Conservation (phyloP, 1,140 invertebrate species). For the Drosophila tani region DNA sequence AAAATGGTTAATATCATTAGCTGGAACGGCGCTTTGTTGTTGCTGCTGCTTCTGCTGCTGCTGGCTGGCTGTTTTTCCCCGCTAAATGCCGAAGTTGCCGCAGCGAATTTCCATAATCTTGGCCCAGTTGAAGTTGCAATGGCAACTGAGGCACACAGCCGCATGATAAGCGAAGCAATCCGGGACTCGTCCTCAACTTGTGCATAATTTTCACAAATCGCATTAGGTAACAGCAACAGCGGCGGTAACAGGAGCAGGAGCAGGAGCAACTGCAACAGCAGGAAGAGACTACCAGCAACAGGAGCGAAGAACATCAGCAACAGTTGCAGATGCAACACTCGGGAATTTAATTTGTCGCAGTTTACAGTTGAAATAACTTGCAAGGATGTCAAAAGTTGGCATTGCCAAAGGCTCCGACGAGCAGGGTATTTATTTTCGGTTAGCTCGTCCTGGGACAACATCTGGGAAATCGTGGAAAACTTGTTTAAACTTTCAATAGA, state of each 20-base stretch:
- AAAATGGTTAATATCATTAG: conserved; percentile 82
- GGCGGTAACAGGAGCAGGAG: conserved; percentile 24
- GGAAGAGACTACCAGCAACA: conserved; percentile 18
- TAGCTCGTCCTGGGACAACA: conserved; percentile 31
- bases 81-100: conserved; percentile 57
- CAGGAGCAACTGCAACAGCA: conserved; percentile 23
- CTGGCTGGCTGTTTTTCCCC: conserved; percentile 27
- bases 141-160: conserved; percentile 31
- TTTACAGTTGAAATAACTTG: conserved; percentile 80
- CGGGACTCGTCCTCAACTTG: conserved; percentile 52
- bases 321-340: conserved; percentile 51
- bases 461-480: conserved; percentile 51
- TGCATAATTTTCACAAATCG: conserved; percentile 75
- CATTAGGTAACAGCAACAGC: conserved; percentile 65
- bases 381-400: conserved; percentile 54
- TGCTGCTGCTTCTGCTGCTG: conserved; percentile 23
- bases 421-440: conserved; percentile 49
- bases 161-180: conserved; percentile 74
- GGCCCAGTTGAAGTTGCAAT: conserved; percentile 53
- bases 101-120: conserved; percentile 77
- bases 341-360: conserved; percentile 80
- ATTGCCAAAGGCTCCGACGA: conserved; percentile 32
- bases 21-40: conserved; percentile 57
- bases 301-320: conserved; percentile 30
- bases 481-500: conserved; percentile 81